Conservation (phyloP, 2,888 invertebrate genomes). For the Odontothrips loti region DNA sequence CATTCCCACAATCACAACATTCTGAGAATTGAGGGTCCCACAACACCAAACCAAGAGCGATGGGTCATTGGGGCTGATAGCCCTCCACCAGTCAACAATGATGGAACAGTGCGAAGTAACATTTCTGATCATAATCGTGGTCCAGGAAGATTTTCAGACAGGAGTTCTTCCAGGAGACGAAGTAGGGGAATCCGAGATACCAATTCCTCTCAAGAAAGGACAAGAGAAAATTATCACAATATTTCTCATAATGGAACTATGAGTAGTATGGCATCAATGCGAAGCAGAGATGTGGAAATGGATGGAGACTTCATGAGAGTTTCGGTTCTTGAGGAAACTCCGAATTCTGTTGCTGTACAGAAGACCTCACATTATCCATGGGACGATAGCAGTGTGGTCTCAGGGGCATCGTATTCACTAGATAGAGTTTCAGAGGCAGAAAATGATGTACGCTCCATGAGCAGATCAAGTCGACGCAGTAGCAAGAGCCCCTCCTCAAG, state of each 20-base stretch:
- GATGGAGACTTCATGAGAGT: not conserved
- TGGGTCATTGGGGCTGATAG: constrained; percentile 41
- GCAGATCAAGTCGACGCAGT: constrained; percentile 4
- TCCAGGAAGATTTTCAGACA: not conserved
- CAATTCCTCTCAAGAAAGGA: not conserved
- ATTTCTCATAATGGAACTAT: not conserved
- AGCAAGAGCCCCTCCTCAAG: not conserved
- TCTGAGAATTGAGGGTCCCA: constrained; percentile 38
- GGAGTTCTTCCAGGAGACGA: not conserved
- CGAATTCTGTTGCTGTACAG: not conserved
- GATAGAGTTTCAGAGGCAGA: not conserved
- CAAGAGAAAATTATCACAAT: not conserved
- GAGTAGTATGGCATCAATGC: not conserved
- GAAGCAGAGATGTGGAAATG: not conserved
- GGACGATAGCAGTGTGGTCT: not conserved
- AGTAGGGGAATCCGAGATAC: not conserved
- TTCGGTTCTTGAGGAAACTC: not conserved
- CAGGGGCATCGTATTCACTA: not conserved
- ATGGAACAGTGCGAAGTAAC: constrained; percentile 16
- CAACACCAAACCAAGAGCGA: constrained; percentile 37
- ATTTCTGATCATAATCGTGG: not conserved
- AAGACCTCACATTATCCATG: not conserved
- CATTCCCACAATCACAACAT: constrained; percentile 56
- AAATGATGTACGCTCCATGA: not conserved
- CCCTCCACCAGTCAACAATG: constrained; percentile 32